phyloP scores from a whole-genome alignment of 2,797 vertebrate genomes.

The Hippopotamyrus pictus region DNA sequence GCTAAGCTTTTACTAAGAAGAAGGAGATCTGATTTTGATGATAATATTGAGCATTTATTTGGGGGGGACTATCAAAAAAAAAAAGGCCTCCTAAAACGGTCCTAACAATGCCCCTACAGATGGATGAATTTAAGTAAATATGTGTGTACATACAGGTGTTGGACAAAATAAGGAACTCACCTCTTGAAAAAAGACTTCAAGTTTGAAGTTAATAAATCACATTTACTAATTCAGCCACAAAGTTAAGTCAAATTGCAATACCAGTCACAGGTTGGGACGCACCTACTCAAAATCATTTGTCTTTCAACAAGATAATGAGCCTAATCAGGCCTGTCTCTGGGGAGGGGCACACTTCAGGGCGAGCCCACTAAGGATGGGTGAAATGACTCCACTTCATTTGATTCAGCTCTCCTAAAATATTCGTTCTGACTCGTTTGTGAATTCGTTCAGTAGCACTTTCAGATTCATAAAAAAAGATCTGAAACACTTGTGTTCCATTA shows the following conservation, averaged over 20 bases:
- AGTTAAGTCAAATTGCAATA: neutral
- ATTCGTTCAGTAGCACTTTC: neutral
- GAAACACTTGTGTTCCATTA: neutral
- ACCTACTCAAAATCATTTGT: neutral
- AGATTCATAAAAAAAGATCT: neutral
- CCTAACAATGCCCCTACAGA: neutral
- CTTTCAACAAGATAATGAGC: neutral
- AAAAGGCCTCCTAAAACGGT: neutral
- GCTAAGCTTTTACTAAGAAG: neutral
- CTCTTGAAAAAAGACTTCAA: neutral
- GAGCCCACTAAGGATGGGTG: neutral
- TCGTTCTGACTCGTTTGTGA: neutral
- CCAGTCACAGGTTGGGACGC: neutral
- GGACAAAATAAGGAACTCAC: neutral
- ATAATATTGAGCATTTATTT: neutral
- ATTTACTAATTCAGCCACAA: neutral
- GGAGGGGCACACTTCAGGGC: neutral
- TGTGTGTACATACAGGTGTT: neutral
- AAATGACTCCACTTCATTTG: neutral
- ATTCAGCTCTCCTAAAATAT: neutral
- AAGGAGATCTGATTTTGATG: neutral
- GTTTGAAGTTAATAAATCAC: neutral
- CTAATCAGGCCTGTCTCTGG: neutral
- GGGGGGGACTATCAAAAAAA: too few species aligned
- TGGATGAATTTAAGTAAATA: neutral